Evolutionary conservation across 1,140 invertebrate genomes (phyloP).

Genomic region (Condylostylus longicornis): DNA sequence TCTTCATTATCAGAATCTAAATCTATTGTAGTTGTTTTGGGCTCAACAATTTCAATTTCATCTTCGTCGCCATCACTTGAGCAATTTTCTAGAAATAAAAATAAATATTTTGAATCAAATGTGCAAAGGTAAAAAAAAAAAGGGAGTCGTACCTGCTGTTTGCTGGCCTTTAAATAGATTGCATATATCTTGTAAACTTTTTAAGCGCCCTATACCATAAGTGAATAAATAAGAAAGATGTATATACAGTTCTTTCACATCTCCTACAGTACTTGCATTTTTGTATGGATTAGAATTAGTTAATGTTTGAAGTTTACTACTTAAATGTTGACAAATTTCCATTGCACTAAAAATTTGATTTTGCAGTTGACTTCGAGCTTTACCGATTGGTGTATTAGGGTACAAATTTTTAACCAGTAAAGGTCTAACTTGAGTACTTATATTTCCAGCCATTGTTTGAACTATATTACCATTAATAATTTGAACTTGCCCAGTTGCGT

Average conservation of each 20-base stretch:
- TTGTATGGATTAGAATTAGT: constrained; percentile 31
- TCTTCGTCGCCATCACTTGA: constrained; percentile 30
- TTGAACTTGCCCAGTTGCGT: neutral
- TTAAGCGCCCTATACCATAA: constrained; percentile 29
- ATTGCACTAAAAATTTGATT: constrained; percentile 27
- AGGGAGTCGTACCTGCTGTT: constrained; percentile 22
- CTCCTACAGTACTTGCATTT: constrained; percentile 18
- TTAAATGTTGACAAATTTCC: constrained; percentile 30
- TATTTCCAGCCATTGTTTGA: neutral
- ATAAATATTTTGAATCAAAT: constrained; percentile 2
- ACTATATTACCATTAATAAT: neutral
- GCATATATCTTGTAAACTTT: constrained; percentile 29
- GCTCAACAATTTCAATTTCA: constrained; percentile 30
- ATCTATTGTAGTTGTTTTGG: constrained; percentile 28
- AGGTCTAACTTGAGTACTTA: neutral
- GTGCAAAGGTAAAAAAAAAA: neutral
- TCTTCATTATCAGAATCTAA: constrained; percentile 31
- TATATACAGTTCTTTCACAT: constrained; percentile 30
- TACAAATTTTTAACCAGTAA: constrained; percentile 9
- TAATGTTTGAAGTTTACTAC: constrained; percentile 23
- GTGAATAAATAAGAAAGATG: constrained; percentile 31
- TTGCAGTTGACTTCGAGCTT: constrained; percentile 21
- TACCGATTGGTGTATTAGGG: constrained; percentile 16
- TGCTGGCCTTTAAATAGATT: constrained; percentile 27
- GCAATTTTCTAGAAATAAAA: constrained; percentile 23